These are phyloP conservation scores for Tylochromis polylepis DNA, from an alignment of 2,113 vertebrate genomes.

Conservation along the genomic window DNA sequence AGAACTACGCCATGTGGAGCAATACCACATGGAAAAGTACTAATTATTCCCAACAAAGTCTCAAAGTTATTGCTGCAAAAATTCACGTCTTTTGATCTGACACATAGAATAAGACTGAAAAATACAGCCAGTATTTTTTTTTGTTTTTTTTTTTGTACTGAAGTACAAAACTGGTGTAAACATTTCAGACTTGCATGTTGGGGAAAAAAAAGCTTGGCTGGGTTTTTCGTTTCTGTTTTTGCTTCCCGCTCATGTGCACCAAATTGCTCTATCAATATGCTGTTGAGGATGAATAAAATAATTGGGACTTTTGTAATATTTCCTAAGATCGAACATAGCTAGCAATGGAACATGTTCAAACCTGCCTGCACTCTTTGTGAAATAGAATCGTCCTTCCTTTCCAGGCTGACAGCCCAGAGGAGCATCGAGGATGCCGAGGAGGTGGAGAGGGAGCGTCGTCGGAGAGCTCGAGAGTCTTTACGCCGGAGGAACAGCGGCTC, in stretches of 20 bases:
- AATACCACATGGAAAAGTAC: not conserved
- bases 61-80: not conserved
- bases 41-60: rapidly evolving
- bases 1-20: not conserved
- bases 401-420: constrained; percentile 85
- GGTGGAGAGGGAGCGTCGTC: constrained; percentile 75
- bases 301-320: rapidly evolving
- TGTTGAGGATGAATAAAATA: not conserved
- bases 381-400: not conserved
- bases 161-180: not conserved
- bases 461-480: constrained; percentile 69
- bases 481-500: constrained; percentile 5
- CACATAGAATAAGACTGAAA: not conserved
- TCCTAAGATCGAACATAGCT: not conserved
- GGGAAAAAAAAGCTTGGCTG: rapidly evolving
- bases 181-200: not conserved
- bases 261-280: not conserved
- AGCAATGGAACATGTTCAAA: not conserved
- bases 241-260: not conserved
- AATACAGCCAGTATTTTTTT: not conserved
- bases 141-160: too few relatives aligned
- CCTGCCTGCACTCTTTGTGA: not conserved
- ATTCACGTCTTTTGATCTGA: not conserved
- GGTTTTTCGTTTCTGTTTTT: not conserved
- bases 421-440: constrained; percentile 87